phyloP scores from a whole-genome alignment of 2,888 invertebrate genomes.

The Ethmia dodecea region DNA sequence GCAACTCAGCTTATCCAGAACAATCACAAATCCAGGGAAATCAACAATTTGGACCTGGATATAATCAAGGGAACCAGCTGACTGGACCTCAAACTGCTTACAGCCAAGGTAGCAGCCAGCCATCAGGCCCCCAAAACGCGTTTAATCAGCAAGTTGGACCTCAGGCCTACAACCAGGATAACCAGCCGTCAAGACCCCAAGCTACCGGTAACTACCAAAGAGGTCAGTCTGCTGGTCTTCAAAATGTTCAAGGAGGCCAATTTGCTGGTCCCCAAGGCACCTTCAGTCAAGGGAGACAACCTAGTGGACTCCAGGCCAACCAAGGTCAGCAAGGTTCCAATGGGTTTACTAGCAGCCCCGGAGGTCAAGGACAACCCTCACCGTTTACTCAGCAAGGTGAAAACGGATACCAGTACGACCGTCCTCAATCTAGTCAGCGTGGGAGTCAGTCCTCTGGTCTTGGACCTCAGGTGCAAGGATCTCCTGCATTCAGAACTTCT shows the following conservation, averaged over 20 bases:
- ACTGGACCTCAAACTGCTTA: background rate
- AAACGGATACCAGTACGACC: conserved; percentile 24
- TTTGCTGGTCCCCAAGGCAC: conserved; percentile 15
- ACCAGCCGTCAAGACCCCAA: too few species aligned
- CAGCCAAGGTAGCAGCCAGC: conserved; percentile 11
- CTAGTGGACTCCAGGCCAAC: too few species aligned
- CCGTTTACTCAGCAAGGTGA: conserved; percentile 20
- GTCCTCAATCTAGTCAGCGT: conserved; percentile 14
- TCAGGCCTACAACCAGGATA: too few species aligned
- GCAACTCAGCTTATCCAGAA: conserved; percentile 2
- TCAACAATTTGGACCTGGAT: background rate
- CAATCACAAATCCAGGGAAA: conserved; percentile 3
- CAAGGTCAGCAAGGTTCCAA: too few species aligned
- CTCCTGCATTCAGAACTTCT: conserved; percentile 5
- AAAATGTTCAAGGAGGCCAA: background rate
- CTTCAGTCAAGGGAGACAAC: conserved; percentile 9
- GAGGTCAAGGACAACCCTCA: conserved; percentile 4
- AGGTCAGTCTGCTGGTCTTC: conserved; percentile 6
- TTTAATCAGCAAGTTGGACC: too few species aligned
- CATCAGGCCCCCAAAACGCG: too few species aligned
- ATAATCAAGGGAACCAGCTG: too few species aligned
- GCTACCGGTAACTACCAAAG: conserved; percentile 16
- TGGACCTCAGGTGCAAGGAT: too few species aligned
- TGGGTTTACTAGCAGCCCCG: too few species aligned
- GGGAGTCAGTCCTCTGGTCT: conserved; percentile 5